Conservation (phyloP, 2,888 invertebrate species). For the Melanostoma mellinum region DNA sequence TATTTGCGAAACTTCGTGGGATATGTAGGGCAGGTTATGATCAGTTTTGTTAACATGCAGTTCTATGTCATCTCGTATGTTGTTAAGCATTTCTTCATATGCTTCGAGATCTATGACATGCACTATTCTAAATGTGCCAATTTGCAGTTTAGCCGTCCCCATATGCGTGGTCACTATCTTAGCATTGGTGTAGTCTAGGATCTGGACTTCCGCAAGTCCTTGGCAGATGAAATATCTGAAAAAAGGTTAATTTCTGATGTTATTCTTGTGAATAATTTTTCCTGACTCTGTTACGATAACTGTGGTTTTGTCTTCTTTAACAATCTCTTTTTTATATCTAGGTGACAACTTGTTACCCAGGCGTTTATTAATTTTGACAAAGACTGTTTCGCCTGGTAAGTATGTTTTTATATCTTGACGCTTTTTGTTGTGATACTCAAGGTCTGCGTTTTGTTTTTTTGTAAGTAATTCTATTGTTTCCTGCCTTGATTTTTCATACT, state of each 20-base stretch:
- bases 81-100: neutral
- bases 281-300: constrained; percentile 28
- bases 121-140: constrained; percentile 19
- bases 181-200: constrained; percentile 57
- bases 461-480: constrained; percentile 25
- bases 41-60: constrained; percentile 6
- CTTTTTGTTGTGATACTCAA: constrained; percentile 50
- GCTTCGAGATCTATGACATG: constrained; percentile 12
- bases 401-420: constrained; percentile 48
- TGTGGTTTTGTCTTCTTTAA: constrained; percentile 47
- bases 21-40: constrained; percentile 10
- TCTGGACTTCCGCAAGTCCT: constrained; percentile 34
- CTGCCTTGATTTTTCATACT: constrained; percentile 27
- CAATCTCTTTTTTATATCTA: constrained; percentile 53
- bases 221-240: neutral
- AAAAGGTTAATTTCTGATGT: constrained; percentile 28
- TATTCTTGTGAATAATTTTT: constrained; percentile 23
- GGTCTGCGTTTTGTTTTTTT: constrained; percentile 57
- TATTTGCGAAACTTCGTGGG: neutral
- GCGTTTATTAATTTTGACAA: constrained; percentile 57
- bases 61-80: neutral
- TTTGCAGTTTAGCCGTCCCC: constrained; percentile 49
- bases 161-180: constrained; percentile 37
- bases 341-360: constrained; percentile 69
- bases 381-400: constrained; percentile 32